Conservation (phyloP, 2,888 invertebrate species). For the Leucania comma region DNA sequence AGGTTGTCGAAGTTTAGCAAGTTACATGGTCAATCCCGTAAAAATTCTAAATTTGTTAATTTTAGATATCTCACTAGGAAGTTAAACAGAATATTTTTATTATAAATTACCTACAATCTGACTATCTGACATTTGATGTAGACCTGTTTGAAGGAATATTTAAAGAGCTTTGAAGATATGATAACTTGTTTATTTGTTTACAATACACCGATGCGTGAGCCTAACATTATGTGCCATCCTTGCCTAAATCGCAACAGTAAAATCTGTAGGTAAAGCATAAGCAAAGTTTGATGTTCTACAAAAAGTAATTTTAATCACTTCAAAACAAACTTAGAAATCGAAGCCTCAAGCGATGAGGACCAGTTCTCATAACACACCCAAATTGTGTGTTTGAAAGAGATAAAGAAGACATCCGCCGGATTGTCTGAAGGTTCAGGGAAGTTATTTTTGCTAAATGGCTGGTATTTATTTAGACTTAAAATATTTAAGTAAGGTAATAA, state of each 20-base stretch:
- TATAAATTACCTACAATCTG: slow-evolving; percentile 21
- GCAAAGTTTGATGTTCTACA: neutral
- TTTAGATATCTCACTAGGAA: slow-evolving; percentile 27
- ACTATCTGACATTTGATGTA: slow-evolving; percentile 36
- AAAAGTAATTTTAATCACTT: neutral
- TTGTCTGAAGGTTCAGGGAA: slow-evolving; percentile 75
- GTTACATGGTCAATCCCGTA: neutral
- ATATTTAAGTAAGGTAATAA: slow-evolving; percentile 30
- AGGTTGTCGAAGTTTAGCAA: neutral
- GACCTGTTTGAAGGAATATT: slow-evolving; percentile 29
- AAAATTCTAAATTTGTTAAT: slow-evolving; percentile 15
- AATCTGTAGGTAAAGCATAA: neutral
- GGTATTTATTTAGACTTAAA: slow-evolving; percentile 54
- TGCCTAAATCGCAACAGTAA: neutral
- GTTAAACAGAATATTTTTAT: slow-evolving; percentile 24
- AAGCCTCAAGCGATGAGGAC: slow-evolving; percentile 66
- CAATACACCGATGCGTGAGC: slow-evolving; percentile 1
- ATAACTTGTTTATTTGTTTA: slow-evolving; percentile 12
- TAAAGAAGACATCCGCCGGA: slow-evolving; percentile 87
- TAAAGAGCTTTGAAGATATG: slow-evolving; percentile 3
- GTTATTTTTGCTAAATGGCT: slow-evolving; percentile 56
- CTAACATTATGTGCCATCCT: neutral
- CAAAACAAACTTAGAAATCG: slow-evolving; percentile 64
- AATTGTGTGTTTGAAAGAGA: slow-evolving; percentile 81
- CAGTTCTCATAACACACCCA: slow-evolving; percentile 82